These are phyloP conservation scores for Rotaria socialis DNA, from an alignment of 2,888 invertebrate genomes.

Conservation along the genomic window DNA sequence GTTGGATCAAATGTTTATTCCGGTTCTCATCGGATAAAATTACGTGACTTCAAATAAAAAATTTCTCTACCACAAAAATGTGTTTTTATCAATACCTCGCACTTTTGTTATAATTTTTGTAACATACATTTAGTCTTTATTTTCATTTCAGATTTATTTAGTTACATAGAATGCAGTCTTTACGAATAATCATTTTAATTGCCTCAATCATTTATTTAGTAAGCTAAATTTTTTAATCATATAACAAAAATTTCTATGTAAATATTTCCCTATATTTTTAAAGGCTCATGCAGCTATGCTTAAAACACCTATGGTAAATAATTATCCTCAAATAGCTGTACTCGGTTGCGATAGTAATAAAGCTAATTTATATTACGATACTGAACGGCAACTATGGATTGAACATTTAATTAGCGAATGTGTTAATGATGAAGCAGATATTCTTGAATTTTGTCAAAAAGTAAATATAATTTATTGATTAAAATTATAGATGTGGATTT, in stretches of 20 bases:
- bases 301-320: not conserved
- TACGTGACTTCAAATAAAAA: not conserved
- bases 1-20: not conserved
- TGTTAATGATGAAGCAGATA: not conserved
- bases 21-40: not conserved
- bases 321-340: conserved; percentile 14
- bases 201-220: not conserved
- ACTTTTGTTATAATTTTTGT: too few relatives aligned
- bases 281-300: not conserved
- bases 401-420: not conserved
- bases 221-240: not conserved
- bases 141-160: not conserved
- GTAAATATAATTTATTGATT: not conserved
- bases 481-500: too few relatives aligned
- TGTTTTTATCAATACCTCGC: too few relatives aligned
- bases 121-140: not conserved
- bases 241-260: not conserved
- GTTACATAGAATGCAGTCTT: not conserved
- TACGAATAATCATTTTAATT: not conserved
- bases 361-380: conserved; percentile 20
- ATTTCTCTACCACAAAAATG: too few relatives aligned
- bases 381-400: not conserved
- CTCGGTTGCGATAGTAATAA: conserved; percentile 1
- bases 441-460: conserved; percentile 30
- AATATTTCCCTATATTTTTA: not conserved